Percentiles rank a stretch among this genome's conserved stretches.
Evolutionary conservation across 2,888 invertebrate species (phyloP).

Genomic region (Tipula helvola): DNA sequence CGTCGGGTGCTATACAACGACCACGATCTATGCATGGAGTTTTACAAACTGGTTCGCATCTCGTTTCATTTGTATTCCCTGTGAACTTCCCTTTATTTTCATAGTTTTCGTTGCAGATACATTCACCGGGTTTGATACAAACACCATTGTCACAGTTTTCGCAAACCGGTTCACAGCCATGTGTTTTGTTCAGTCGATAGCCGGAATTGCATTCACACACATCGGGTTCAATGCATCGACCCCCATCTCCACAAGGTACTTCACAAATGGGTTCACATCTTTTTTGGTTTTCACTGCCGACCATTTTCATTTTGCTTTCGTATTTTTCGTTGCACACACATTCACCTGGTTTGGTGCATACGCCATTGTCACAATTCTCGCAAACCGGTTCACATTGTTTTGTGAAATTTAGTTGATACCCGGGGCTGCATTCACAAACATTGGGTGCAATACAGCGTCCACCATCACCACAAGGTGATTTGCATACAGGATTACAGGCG

Average conservation of each 20-base stretch:
- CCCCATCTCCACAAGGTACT: conserved; percentile 43
- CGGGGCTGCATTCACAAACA: background rate
- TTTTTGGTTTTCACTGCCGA: too few species aligned
- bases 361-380: background rate
- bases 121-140: background rate
- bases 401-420: background rate
- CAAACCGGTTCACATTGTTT: background rate
- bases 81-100: background rate
- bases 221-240: conserved; percentile 31
- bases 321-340: background rate
- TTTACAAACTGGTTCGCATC: too few species aligned
- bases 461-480: background rate
- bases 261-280: conserved; percentile 62
- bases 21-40: too few species aligned
- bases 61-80: too few species aligned
- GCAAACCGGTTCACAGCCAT: conserved; percentile 12
- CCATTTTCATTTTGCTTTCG: background rate
- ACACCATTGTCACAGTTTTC: background rate
- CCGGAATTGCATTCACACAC: conserved; percentile 26
- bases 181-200: background rate
- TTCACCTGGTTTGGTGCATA: background rate
- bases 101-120: background rate
- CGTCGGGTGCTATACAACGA: too few species aligned
- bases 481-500: background rate
- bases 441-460: background rate